Evolutionary conservation across 2,113 vertebrate genomes (phyloP), one percentile per base, ranked within the genome.

Genomic region (Eleginops maclovinus): DNA sequence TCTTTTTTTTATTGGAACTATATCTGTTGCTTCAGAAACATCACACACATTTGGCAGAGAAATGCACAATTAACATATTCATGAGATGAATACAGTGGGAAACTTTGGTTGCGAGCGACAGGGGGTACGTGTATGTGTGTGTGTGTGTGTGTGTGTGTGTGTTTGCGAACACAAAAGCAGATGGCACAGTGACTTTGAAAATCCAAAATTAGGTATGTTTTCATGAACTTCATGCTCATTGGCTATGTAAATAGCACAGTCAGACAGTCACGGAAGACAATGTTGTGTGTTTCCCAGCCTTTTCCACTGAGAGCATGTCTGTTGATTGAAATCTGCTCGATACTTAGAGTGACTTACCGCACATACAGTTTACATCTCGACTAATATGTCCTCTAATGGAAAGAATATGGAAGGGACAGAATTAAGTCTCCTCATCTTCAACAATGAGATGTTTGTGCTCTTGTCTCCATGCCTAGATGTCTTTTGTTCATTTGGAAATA

Each of bases 111-210:
- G 75, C 47, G 21, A 88, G 81, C 74, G 86, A 77, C 82, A 83
- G 86, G 82, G 85, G 88, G 79, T 73, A 69, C 19, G 71, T 69
- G 17, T 86, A 62, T 71, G 60, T 70, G 64, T 8, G 58, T 77
- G 65, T 78, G 77, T 74, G 31, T 86, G 56, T 72, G 64, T 64
- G 59, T 11, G 72, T 76, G 65, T 44, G 73, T 58, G 73, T 51
- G 84, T 80, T 87, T 87, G 88, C 59, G n/a, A 89, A 88, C 78
- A 73, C 87, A 88, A 90, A 90, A 88, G 74, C 92, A 93, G 93
- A 93, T 93, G 93, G 91, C 88, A 84, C 76, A 24, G 70, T 89
- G 93, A 91, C 90, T 93, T 93, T 93, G 89, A 93, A 89, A 93
- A 91, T 90, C 88, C 90, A 90, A 94, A 91, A 88, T 91, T 87